phyloP scores from a whole-genome alignment of 1,140 invertebrate species.

The Euura saliciscinereae region DNA sequence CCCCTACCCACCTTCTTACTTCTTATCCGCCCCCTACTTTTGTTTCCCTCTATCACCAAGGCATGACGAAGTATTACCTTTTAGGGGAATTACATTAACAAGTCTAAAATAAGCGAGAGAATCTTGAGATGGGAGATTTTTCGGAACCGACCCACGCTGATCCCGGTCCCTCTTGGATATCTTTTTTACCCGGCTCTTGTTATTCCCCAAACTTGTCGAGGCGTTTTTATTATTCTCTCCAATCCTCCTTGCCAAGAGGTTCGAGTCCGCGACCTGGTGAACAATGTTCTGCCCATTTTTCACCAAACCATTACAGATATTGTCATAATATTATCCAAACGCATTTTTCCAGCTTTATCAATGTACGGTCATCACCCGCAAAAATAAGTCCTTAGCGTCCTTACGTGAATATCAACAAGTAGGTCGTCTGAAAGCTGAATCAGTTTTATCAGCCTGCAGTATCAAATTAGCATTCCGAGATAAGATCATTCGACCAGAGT shows the following conservation, averaged over 20 bases:
- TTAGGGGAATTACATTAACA: slow-evolving; percentile 7
- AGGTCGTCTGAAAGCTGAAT: too few species aligned
- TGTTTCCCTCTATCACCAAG: not conserved
- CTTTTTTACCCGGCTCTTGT: not conserved
- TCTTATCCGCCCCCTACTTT: not conserved
- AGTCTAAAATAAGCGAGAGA: slow-evolving; percentile 1
- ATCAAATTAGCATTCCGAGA: too few species aligned
- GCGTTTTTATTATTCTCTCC: not conserved
- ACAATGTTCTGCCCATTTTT: not conserved
- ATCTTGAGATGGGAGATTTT: not conserved
- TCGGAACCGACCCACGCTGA: not conserved
- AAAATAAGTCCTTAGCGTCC: too few species aligned
- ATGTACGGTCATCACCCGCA: too few species aligned
- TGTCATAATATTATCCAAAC: too few species aligned
- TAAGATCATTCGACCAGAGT: too few species aligned
- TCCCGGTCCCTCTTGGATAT: not conserved
- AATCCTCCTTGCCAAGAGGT: not conserved
- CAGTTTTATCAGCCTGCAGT: too few species aligned
- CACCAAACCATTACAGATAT: too few species aligned
- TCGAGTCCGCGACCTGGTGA: not conserved
- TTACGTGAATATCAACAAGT: too few species aligned
- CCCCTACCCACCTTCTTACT: not conserved
- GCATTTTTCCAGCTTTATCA: too few species aligned
- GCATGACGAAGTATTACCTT: slow-evolving; percentile 7
- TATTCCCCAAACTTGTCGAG: too few species aligned